Evolutionary conservation across 2,888 invertebrate genomes (phyloP).

Genomic region (Troides helena): DNA sequence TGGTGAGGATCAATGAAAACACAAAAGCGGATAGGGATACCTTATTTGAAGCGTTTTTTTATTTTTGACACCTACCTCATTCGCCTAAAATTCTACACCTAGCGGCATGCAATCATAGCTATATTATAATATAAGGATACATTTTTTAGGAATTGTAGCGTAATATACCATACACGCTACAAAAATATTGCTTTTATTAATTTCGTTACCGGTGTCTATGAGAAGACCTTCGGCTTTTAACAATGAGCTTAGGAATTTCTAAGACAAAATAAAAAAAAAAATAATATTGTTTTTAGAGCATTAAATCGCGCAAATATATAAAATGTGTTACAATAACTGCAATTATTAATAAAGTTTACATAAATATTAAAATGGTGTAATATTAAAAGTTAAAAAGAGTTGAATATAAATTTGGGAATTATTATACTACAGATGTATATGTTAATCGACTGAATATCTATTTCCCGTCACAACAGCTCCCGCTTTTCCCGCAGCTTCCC

Average conservation of each 20-base stretch:
- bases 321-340: too few species aligned
- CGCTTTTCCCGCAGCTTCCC: not conserved
- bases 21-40: slow-evolving; percentile 15
- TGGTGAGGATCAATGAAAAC: slow-evolving; percentile 1
- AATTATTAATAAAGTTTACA: too few species aligned
- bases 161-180: not conserved
- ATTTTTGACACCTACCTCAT: slow-evolving; percentile 18
- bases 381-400: too few species aligned
- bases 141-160: not conserved
- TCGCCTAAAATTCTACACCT: slow-evolving; percentile 1
- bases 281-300: too few species aligned
- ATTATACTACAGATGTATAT: too few species aligned
- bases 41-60: slow-evolving; percentile 13
- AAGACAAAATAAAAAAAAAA: too few species aligned
- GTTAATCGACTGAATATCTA: not conserved
- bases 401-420: too few species aligned
- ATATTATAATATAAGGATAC: not conserved
- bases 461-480: too few species aligned
- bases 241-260: not conserved
- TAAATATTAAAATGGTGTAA: too few species aligned
- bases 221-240: not conserved
- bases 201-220: not conserved
- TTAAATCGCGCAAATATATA: too few species aligned
- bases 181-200: not conserved
- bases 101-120: not conserved